A percentile compares a stretch with the other conserved stretches of the same genome.
Conservation (phyloP, 2,797 vertebrate genomes). For the Brotula barbata region DNA sequence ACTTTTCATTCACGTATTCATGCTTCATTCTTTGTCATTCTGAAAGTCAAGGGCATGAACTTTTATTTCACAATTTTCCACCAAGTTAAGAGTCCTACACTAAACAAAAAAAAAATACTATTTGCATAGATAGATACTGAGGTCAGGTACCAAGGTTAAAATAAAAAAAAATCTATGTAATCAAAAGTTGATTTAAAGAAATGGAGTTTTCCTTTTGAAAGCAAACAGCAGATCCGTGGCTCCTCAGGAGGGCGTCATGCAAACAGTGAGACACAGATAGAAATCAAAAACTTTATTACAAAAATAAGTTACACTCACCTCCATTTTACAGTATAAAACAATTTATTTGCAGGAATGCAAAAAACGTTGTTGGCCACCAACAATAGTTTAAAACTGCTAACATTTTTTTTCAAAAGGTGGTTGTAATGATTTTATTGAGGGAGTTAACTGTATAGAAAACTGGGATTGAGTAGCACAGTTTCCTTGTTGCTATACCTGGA, state of each 20-base stretch:
- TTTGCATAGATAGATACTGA: no score
- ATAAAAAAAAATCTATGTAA: no score
- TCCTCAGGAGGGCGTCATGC: slow-evolving; percentile 47
- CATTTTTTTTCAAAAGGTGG: slow-evolving; percentile 92
- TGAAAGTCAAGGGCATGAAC: no score
- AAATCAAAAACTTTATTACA: slow-evolving; percentile 99
- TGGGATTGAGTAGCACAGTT: slow-evolving; percentile 83
- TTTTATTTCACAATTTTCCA: no score
- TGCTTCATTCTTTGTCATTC: no score
- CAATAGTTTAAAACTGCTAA: slow-evolving; percentile 99
- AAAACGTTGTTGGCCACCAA: slow-evolving; percentile 99
- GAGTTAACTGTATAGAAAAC: slow-evolving; percentile 99
- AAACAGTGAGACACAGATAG: slow-evolving; percentile 94
- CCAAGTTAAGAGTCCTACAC: no score
- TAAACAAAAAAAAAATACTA: no score
- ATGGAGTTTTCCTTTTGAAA: slow-evolving; percentile 1
- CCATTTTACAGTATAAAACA: slow-evolving; percentile 99
- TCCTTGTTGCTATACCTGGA: slow-evolving; percentile 83
- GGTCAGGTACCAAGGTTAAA: no score
- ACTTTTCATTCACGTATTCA: no score
- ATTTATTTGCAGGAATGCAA: slow-evolving; percentile 99
- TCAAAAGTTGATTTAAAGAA: no score
- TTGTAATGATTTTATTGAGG: slow-evolving; percentile 94
- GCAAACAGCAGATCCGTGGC: slow-evolving; percentile 3
- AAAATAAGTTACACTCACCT: slow-evolving; percentile 99